Conservation (phyloP, 2,797 vertebrate genomes). For the Cephalopachus bancanus region DNA sequence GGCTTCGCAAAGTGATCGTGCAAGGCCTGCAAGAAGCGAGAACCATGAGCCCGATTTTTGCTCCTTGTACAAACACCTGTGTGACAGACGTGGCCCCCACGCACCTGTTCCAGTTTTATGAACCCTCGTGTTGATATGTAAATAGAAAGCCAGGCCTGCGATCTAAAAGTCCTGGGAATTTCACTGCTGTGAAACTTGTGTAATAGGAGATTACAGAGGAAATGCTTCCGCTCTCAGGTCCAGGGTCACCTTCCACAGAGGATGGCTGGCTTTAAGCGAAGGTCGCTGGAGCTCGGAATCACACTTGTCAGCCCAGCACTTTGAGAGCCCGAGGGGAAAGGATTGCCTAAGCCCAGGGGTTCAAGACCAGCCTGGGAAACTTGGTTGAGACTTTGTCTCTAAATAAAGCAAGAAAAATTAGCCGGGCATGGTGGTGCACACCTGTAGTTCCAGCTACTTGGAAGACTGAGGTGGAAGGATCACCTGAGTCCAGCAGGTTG, state of each 20-base stretch:
- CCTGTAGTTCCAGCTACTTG: too few species aligned
- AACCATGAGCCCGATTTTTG: neutral
- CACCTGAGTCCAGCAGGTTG: too few species aligned
- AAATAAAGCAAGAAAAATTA: too few species aligned
- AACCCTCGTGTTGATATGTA: constrained; percentile 9
- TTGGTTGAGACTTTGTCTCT: too few species aligned
- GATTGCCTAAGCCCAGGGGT: too few species aligned
- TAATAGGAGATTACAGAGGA: constrained; percentile 66
- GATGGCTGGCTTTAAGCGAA: constrained; percentile 17
- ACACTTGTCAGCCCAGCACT: too few species aligned
- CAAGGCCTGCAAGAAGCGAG: neutral
- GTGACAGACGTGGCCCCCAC: neutral
- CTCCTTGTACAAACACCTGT: constrained; percentile 24
- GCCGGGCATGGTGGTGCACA: too few species aligned
- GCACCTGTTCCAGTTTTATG: constrained; percentile 58
- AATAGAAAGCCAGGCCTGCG: constrained; percentile 70
- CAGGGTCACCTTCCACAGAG: constrained; percentile 69
- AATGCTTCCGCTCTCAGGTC: constrained; percentile 50
- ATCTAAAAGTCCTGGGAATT: constrained; percentile 70
- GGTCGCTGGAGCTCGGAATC: neutral
- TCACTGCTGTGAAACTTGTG: constrained; percentile 57
- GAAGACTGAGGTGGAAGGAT: too few species aligned
- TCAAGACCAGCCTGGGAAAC: too few species aligned
- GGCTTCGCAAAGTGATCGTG: neutral
- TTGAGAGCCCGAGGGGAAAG: too few species aligned